phyloP scores from a whole-genome alignment of 2,113 vertebrate genomes.

The Noctilio leporinus region DNA sequence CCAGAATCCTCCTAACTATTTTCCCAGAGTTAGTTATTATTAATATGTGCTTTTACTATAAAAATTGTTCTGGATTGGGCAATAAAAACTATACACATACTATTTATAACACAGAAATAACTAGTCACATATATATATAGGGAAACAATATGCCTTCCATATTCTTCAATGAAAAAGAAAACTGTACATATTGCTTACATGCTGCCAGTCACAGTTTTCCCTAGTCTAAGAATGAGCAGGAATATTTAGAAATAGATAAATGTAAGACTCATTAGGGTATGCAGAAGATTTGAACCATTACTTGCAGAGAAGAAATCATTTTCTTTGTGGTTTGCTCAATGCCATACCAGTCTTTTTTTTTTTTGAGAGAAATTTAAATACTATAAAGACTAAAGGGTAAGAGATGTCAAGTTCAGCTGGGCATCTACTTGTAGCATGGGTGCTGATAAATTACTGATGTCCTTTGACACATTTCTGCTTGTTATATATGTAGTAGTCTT shows the following conservation, averaged over 20 bases:
- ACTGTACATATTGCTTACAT: neutral
- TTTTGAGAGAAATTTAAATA: neutral
- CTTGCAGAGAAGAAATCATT: neutral
- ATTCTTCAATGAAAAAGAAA: neutral
- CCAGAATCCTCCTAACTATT: neutral
- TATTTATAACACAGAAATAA: neutral
- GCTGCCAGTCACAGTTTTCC: neutral
- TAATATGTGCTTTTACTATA: neutral
- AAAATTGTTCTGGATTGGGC: neutral
- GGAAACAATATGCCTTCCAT: neutral
- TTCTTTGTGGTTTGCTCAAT: neutral
- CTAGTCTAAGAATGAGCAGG: neutral
- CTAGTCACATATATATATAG: neutral
- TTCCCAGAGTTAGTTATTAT: neutral
- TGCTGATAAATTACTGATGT: neutral
- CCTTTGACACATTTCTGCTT: neutral
- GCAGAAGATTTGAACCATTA: neutral
- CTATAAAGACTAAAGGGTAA: neutral
- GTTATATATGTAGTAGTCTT: neutral
- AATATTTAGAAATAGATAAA: neutral
- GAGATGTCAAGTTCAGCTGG: conserved; percentile 13
- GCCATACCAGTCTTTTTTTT: neutral
- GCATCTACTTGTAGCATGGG: neutral
- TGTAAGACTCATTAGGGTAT: neutral
- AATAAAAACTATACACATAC: neutral